Conservation (phyloP, 2,888 invertebrate species). For the Pasiphila rectangulata region DNA sequence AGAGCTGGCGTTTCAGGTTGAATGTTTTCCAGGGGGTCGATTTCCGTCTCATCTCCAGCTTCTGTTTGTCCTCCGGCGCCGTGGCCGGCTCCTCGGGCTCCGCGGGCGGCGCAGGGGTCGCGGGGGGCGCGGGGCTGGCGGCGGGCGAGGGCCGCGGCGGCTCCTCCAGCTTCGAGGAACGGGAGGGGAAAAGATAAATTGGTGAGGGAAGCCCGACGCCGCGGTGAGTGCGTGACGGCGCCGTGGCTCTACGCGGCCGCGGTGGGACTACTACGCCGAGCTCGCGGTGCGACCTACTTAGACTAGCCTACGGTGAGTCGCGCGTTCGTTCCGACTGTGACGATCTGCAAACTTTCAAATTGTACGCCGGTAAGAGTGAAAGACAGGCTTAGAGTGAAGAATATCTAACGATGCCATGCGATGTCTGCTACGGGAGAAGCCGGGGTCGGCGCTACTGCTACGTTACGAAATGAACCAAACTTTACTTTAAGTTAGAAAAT, state of each 20-base stretch:
- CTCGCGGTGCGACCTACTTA: constrained; percentile 24
- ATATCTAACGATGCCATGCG: constrained; percentile 70
- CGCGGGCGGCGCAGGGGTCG: constrained; percentile 30
- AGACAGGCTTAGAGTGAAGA: constrained; percentile 57
- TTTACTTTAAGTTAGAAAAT: constrained; percentile 18
- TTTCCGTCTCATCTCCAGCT: constrained; percentile 80
- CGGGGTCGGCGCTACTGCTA: constrained; percentile 59
- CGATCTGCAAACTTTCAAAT: constrained; percentile 35
- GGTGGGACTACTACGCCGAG: constrained; percentile 15
- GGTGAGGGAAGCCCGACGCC: constrained; percentile 43
- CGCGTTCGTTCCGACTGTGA: constrained; percentile 20
- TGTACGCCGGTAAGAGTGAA: constrained; percentile 38
- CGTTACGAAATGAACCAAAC: constrained; percentile 26
- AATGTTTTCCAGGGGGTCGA: constrained; percentile 88
- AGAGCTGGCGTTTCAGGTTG: constrained; percentile 90
- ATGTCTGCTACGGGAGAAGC: constrained; percentile 59
- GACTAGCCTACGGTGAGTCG: constrained; percentile 32
- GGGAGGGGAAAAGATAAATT: constrained; percentile 60
- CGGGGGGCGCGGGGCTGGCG: constrained; percentile 38
- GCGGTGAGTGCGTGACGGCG: constrained; percentile 33
- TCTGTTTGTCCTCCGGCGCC: constrained; percentile 50
- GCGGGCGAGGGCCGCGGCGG: constrained; percentile 34
- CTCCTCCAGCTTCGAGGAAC: constrained; percentile 64
- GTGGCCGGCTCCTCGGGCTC: constrained; percentile 33
- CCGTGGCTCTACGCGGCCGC: constrained; percentile 28